Base-by-base conservation (phyloP, 1,140 invertebrate genomes). In the Pogonomyrmex californicus region DNA sequence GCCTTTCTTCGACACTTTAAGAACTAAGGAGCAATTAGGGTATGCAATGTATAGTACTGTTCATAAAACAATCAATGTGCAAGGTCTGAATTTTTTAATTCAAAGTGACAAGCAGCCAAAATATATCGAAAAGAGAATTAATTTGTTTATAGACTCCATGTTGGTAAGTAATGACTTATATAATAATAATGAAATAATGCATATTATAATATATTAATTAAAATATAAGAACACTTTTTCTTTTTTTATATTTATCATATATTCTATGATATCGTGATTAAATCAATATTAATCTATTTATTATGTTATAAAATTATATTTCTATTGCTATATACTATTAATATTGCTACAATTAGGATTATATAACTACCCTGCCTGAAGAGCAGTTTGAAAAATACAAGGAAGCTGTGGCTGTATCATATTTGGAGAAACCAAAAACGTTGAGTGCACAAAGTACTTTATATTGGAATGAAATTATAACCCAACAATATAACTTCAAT, bases 11-110 rank as follows among this genome's bases (percentile, higher is more conserved):
- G 97, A 98, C 95, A 96, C 97, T 63, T 96, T 99, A 14, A 95
- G 99, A 88, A 99, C 98, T 1, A 97, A 99, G 96, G 98, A 98
- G 96, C 98, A 98, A 96, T 94, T 99, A 68, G 99, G 99, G 7
- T 99, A 99, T 93, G 99, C 99, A 91, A 99, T 99, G 51, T 98
- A 97, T 93, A 98, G 97, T 93, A 98, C 98, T 0, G 96, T 98
- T 23, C 96, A 98, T 10, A 96, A 97, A 90, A 96, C 97, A 0
- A 23, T 23, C 23, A 23, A 23, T 97, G 97, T 94, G 98, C 98
- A 99, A 94, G 98, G 99, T 9, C 94, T 99, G 5, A 94, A 97
- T 83, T 95, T 99, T 30, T 97, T 99, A 77, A 97, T 99, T 1
- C 99, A 99, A 96, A 99, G 98, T 33, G 97, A 98, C 79, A 96